Conservation (phyloP, 2,113 vertebrate genomes). For the Solenodon paradoxus region DNA sequence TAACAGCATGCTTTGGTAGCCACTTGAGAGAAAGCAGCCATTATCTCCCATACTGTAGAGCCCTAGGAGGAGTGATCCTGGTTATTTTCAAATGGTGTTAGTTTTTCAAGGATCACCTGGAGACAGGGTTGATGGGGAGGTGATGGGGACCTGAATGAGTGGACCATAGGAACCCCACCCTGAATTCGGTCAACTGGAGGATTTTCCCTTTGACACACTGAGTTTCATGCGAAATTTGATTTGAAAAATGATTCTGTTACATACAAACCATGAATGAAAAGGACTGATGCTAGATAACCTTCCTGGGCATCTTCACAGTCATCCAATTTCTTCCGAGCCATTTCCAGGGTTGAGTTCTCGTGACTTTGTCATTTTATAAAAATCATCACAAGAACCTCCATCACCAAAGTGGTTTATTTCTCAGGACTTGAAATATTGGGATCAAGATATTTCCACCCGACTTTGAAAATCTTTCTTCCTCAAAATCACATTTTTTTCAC, state of each 20-base stretch:
- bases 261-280: not conserved
- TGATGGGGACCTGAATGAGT: not conserved
- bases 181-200: not conserved
- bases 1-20: not conserved
- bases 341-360: not conserved
- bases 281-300: too few relatives aligned
- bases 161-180: too few relatives aligned
- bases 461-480: not conserved
- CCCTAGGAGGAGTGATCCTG: not conserved
- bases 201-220: not conserved
- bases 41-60: not conserved
- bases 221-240: not conserved
- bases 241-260: not conserved
- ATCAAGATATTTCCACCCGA: not conserved
- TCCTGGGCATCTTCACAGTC: not conserved
- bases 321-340: not conserved
- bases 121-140: not conserved
- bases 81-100: not conserved
- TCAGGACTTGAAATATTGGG: not conserved
- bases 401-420: not conserved
- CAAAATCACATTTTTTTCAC: not conserved
- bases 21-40: not conserved
- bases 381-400: too few relatives aligned
- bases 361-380: not conserved
- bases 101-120: not conserved